Evolutionary conservation across 2,888 invertebrate genomes (phyloP).

Genomic region (Mycalesis mineus): DNA sequence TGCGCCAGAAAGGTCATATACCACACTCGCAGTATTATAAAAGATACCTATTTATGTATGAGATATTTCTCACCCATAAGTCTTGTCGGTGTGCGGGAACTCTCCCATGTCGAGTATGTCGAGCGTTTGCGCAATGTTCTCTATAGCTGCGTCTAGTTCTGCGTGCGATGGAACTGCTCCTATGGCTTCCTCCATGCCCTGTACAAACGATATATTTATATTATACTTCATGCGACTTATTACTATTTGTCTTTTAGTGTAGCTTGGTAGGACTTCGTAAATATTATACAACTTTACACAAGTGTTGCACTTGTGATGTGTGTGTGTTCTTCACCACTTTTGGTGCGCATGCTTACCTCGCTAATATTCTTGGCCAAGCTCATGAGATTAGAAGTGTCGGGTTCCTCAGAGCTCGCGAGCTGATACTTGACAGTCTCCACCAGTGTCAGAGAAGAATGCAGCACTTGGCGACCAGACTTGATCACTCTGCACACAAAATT

Average conservation of each 20-base stretch:
- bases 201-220: conserved; percentile 23
- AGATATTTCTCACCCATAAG: conserved; percentile 76
- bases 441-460: conserved; percentile 85
- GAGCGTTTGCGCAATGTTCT: conserved; percentile 86
- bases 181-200: conserved; percentile 81
- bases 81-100: conserved; percentile 85
- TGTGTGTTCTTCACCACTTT: too few species aligned
- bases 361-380: conserved; percentile 86
- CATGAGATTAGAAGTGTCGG: conserved; percentile 81
- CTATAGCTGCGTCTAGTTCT: conserved; percentile 94
- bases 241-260: too few species aligned
- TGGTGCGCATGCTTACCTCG: too few species aligned
- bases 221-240: too few species aligned
- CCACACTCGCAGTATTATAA: too few species aligned
- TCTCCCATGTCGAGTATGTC: conserved; percentile 85
- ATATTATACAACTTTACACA: too few species aligned
- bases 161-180: conserved; percentile 94
- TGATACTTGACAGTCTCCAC: conserved; percentile 90
- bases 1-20: too few species aligned
- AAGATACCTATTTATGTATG: too few species aligned
- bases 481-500: conserved; percentile 71
- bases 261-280: too few species aligned
- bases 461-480: conserved; percentile 86
- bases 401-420: conserved; percentile 80
- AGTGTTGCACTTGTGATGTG: too few species aligned